Evolutionary conservation across 2,113 vertebrate species (phyloP).

Genomic region (Chaetops frenatus): DNA sequence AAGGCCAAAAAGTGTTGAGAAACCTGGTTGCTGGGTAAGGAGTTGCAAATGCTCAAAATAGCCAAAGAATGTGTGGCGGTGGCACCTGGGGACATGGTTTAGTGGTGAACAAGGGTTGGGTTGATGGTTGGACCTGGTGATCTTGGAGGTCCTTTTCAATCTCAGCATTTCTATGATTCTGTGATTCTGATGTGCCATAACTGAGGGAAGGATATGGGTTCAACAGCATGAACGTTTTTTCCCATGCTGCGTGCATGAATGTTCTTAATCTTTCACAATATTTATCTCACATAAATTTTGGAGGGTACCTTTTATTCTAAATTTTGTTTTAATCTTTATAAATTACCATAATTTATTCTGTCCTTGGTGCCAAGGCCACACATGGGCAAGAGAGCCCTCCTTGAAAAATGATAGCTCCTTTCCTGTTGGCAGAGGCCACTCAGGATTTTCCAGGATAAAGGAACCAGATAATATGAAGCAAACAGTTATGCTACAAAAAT

Average conservation of each 20-base stretch:
- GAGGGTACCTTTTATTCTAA: not conserved
- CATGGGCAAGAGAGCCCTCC: not conserved
- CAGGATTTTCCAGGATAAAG: not conserved
- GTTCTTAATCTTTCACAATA: not conserved
- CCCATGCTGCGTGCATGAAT: not conserved
- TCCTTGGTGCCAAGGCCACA: fast-evolving
- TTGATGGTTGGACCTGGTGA: not conserved
- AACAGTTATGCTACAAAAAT: not conserved
- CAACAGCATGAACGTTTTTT: not conserved
- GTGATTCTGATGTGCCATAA: not conserved
- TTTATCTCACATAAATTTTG: not conserved
- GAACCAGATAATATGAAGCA: not conserved
- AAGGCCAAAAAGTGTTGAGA: not conserved
- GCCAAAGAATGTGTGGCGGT: not conserved
- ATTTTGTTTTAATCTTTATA: not conserved
- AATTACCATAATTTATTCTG: not conserved
- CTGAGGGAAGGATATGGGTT: not conserved
- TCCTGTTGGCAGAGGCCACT: not conserved
- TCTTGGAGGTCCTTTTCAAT: not conserved
- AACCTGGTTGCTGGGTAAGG: not conserved
- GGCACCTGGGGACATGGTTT: not conserved
- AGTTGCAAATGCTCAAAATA: not conserved
- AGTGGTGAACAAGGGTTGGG: not conserved
- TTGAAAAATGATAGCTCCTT: not conserved
- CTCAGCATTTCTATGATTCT: not conserved